phyloP scores from a whole-genome alignment of 2,888 invertebrate species.

The Mellilla xanthometata region DNA sequence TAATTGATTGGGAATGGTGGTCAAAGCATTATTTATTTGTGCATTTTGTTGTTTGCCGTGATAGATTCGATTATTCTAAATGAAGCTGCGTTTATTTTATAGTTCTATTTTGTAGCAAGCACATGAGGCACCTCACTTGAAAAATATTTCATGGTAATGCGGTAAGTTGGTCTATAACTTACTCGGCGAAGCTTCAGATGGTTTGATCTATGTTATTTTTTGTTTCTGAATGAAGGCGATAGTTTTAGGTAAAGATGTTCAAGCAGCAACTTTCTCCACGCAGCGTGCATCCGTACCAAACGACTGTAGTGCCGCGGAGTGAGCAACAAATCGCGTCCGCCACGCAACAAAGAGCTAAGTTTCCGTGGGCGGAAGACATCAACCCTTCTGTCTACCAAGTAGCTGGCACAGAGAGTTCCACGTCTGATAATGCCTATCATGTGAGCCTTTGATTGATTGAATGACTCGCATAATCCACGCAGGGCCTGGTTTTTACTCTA shows the following conservation, averaged over 20 bases:
- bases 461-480: no score
- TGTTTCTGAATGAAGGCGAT: slow-evolving; percentile 22
- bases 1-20: no score
- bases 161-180: slow-evolving; percentile 10
- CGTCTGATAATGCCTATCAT: slow-evolving; percentile 74
- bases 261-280: slow-evolving; percentile 74
- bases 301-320: slow-evolving; percentile 72
- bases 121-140: no score
- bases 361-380: slow-evolving; percentile 73
- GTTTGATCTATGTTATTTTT: slow-evolving; percentile 15
- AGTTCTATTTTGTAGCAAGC: neutral
- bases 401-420: slow-evolving; percentile 75
- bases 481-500: no score
- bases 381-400: slow-evolving; percentile 66
- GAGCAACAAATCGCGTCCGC: slow-evolving; percentile 72
- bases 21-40: no score
- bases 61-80: neutral
- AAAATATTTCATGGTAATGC: no score
- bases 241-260: slow-evolving; percentile 65
- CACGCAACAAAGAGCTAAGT: slow-evolving; percentile 72
- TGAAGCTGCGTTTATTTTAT: neutral
- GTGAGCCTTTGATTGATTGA: slow-evolving; percentile 50
- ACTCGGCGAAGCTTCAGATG: no score
- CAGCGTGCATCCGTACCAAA: slow-evolving; percentile 76
- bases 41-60: no score